Evolutionary conservation across 2,113 vertebrate genomes (phyloP).

Genomic region (Scatophagus argus): DNA sequence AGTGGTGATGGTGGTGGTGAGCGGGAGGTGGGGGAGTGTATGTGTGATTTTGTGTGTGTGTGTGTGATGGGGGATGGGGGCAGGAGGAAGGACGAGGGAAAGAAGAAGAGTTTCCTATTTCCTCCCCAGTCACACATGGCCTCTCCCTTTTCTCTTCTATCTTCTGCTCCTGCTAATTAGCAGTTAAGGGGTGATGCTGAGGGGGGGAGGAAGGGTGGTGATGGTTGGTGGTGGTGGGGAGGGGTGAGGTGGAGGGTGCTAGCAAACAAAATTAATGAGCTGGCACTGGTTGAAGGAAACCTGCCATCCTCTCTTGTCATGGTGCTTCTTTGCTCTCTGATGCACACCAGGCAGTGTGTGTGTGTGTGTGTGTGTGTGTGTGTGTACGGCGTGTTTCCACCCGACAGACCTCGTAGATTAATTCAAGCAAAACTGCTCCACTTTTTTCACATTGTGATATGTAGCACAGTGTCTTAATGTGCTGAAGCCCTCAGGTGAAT

Average conservation of each 20-base stretch:
- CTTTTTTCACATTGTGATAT: slow-evolving; percentile 18
- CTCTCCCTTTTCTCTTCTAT: slow-evolving; percentile 73
- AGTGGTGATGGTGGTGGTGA: slow-evolving; percentile 42
- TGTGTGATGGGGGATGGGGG: slow-evolving; percentile 33
- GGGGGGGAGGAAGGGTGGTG: slow-evolving; percentile 54
- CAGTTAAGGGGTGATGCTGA: slow-evolving; percentile 78
- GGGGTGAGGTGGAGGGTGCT: slow-evolving; percentile 38
- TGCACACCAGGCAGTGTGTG: slow-evolving; percentile 56
- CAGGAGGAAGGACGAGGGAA: slow-evolving; percentile 40
- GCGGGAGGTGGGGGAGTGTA: slow-evolving; percentile 33
- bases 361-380: too few relatives aligned
- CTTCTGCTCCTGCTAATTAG: slow-evolving; percentile 84
- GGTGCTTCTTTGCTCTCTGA: slow-evolving; percentile 69
- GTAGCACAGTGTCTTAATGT: slow-evolving; percentile 30
- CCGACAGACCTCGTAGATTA: slow-evolving; percentile 26
- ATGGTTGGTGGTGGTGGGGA: slow-evolving; percentile 36
- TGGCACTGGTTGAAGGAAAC: slow-evolving; percentile 83
- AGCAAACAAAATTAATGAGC: slow-evolving; percentile 85
- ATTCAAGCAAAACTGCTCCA: slow-evolving; percentile 50
- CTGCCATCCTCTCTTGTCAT: slow-evolving; percentile 83
- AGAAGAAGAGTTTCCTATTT: slow-evolving; percentile 76
- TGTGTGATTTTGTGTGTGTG: slow-evolving; percentile 22
- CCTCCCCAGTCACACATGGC: slow-evolving; percentile 78
- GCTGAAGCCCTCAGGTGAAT: slow-evolving; percentile 23
- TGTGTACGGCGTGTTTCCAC: slow-evolving; percentile 45